phyloP scores from a whole-genome alignment of 2,888 invertebrate species.

The Rhabditoides inermis region DNA sequence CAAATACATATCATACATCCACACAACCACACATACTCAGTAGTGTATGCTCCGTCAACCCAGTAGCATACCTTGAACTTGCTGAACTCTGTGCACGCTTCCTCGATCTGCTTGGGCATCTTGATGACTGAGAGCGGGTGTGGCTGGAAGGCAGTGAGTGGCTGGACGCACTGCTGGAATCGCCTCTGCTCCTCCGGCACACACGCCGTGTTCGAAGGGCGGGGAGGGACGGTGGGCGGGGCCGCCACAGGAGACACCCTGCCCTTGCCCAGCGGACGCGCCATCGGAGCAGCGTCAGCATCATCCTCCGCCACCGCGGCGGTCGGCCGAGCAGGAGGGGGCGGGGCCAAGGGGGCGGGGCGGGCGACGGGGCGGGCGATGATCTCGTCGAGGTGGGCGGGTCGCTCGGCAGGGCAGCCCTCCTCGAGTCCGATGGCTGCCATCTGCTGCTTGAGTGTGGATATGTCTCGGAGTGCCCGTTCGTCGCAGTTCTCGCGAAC shows the following conservation, averaged over 20 bases:
- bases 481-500: conserved; percentile 31
- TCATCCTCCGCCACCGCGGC: not conserved
- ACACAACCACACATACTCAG: too few species aligned
- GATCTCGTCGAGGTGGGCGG: conserved; percentile 40
- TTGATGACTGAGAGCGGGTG: conserved; percentile 49
- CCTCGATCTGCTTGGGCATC: conserved; percentile 42
- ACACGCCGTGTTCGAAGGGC: conserved; percentile 20
- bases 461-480: conserved; percentile 28
- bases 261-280: conserved; percentile 10
- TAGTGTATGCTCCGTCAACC: too few species aligned
- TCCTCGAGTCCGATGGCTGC: conserved; percentile 40
- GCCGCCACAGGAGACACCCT: conserved; percentile 15
- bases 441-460: conserved; percentile 36
- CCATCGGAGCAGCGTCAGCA: not conserved
- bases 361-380: conserved; percentile 37
- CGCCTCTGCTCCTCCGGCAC: conserved; percentile 35
- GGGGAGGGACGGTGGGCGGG: conserved; percentile 10
- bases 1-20: too few species aligned
- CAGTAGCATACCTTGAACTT: conserved; percentile 30
- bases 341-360: conserved; percentile 21
- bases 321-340: conserved; percentile 6
- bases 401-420: conserved; percentile 40
- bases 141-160: conserved; percentile 45
- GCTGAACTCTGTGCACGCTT: conserved; percentile 41
- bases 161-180: conserved; percentile 43